Base-by-base conservation (phyloP, 2,797 vertebrate species). In the Acanthurus tractus region DNA sequence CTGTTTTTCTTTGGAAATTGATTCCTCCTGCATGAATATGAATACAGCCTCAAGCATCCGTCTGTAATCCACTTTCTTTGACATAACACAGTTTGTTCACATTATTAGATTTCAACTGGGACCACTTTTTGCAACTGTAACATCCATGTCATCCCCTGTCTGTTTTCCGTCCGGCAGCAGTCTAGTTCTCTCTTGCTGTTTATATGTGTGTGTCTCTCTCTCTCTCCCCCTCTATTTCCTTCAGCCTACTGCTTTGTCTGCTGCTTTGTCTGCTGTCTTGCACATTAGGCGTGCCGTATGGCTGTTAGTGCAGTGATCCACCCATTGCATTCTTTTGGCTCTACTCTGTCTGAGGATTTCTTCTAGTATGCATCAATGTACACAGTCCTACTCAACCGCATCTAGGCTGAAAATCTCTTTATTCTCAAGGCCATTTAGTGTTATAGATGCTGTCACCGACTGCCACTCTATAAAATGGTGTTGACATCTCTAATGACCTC, bases 81-180 rank as follows among this genome's bases (percentile, higher is more conserved):
- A 87, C 86, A 76, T 67, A 74, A 85, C 75, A 85, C 83, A 59
- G 75, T 84, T 88, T 85, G 62, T 82, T 86, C 82, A 86, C 84
- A 82, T 89, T 89, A 87, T 89, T 89, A 74, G 57, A 87, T 91
- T 89, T 85, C 45, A 56, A 52, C 63, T 22, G 9, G 59, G 64
- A 62, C 52, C 61, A 18, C 68, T 85, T 46, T 34, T 75, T 57
- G 44, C 69, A 63, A 52, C 63, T 80, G 65, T 76, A 88, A 87
- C 79, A 86, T 78, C 84, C 75, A 14, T 82, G 75, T 86, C 73
- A 73, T 73, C 61, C 77, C 46, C 54, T 66, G 76, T 90, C 85
- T 85, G 79, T 77, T 81, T 81, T 81, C 70, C 34, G 48, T 72
- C 73, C 62, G 53, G 54, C 78, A 55, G 69, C 73, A 2, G 75